Base-by-base conservation (phyloP, 2,113 vertebrate genomes). In the Sinocyclocheilus grahami region DNA sequence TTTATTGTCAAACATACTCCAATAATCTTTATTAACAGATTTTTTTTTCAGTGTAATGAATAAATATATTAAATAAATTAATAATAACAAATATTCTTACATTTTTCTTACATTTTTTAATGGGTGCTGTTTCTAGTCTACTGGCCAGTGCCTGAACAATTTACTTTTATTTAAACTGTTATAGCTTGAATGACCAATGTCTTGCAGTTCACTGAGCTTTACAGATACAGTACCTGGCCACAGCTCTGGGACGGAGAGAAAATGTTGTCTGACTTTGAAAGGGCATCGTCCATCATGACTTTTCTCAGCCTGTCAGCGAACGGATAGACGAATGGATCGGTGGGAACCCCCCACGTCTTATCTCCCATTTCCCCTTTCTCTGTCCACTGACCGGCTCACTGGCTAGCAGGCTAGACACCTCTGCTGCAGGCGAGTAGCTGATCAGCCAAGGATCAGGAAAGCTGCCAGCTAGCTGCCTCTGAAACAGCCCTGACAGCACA, bases 251-350 rank as follows among this genome's bases (percentile, higher is more conserved):
- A 92, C 90, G 83, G 93, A 95, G 94, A 94, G 93, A 95, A 95
- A 95, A 95, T 95, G 93, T 95, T 95, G 94, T 95, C 93, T 90
- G 93, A 94, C 93, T 95, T 85, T 22, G 92, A 93, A 92, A 94
- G 93, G 91, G 93, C 90, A 93, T 94, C 92, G 93, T 94, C 92
- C 92, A 94, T 94, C 94, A 95, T 90, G 88, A 90, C 92, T 90
- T 90, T 88, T 74, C 90, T 90, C 86, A 51, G 85, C 91, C 92
- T 94, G 94, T 94, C 94, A 92, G 92, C 82, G 85, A 88, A 92
- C 90, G 87, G 88, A 87, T 88, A 87, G 81, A 85, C 84, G 85
- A 82, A 85, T 82, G 87, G 76, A 89, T 84, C 51, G 24, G 53
- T 83, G 83, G 83, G 78, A 85, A 39, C 69, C 62, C 80, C 76